Percentiles rank a stretch among this genome's conserved stretches.
These are phyloP conservation scores for Gambusia affinis DNA, from an alignment of 2,113 vertebrate genomes.

Conservation along the genomic window DNA sequence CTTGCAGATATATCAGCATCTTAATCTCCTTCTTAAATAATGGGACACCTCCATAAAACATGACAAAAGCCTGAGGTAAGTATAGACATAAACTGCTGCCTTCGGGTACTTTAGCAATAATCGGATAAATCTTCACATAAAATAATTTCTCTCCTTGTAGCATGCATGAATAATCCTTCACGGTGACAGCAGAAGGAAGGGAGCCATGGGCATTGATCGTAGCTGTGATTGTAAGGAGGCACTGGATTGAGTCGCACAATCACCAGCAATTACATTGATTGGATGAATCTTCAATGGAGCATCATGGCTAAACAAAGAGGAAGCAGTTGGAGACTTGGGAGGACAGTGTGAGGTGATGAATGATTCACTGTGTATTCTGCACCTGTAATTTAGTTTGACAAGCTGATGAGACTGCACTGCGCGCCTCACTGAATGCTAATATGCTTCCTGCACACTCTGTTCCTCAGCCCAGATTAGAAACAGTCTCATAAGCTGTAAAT, in stretches of 20 bases:
- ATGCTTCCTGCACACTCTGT: background rate
- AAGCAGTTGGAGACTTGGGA: constrained; percentile 59
- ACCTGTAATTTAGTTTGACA: constrained; percentile 72
- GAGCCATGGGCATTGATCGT: constrained; percentile 56
- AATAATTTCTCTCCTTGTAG: constrained; percentile 35
- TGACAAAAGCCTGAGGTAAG: background rate
- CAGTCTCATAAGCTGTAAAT: constrained; percentile 1
- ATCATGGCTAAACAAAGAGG: constrained; percentile 68
- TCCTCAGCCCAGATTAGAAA: constrained; percentile 3
- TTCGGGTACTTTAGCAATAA: constrained; percentile 38
- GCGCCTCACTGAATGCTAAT: constrained; percentile 53
- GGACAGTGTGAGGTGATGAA: constrained; percentile 59
- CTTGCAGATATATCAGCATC: background rate
- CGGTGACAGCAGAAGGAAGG: constrained; percentile 37
- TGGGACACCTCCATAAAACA: constrained; percentile 3
- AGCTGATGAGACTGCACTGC: constrained; percentile 57
- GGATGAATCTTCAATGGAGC: constrained; percentile 66
- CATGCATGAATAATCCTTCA: constrained; percentile 39
- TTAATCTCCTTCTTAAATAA: constrained; percentile 30
- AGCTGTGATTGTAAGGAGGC: constrained; percentile 54
- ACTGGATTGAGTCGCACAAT: constrained; percentile 68
- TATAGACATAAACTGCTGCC: background rate
- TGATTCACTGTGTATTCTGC: constrained; percentile 56
- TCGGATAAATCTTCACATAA: constrained; percentile 39
- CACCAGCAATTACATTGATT: constrained; percentile 78